Evolutionary conservation across 2,113 vertebrate genomes (phyloP).

Genomic region (Pedetes capensis): DNA sequence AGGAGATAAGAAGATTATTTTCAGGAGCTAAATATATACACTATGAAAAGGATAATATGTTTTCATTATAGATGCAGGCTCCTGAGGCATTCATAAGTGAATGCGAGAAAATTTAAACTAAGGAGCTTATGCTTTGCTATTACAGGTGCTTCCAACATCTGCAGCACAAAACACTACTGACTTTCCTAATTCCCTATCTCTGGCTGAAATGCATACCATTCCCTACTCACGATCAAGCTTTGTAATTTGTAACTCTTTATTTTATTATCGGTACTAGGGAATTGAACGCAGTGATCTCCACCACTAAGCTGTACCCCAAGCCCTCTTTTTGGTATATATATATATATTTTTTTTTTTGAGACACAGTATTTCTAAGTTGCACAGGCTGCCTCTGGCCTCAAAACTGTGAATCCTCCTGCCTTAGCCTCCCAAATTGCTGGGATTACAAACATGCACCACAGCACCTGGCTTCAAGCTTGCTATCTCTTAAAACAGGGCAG

Average conservation of each 20-base stretch:
- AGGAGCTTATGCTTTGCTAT: conserved; percentile 79
- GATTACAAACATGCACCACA: too few relatives aligned
- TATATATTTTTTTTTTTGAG: too few relatives aligned
- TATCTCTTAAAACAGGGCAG: conserved; percentile 57
- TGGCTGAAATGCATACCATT: conserved; percentile 71
- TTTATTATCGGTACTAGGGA: too few relatives aligned
- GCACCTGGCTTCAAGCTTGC: too few relatives aligned
- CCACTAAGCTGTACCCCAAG: too few relatives aligned
- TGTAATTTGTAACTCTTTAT: too few relatives aligned
- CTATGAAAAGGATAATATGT: conserved; percentile 83
- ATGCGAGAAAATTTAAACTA: conserved; percentile 80
- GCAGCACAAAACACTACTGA: conserved; percentile 68
- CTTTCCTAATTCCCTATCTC: conserved; percentile 66
- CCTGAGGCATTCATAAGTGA: conserved; percentile 81
- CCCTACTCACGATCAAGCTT: conserved; percentile 56
- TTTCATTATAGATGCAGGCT: conserved; percentile 82
- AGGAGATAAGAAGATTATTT: conserved; percentile 84
- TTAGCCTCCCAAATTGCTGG: too few relatives aligned
- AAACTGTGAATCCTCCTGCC: too few relatives aligned
- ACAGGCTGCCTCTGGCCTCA: too few relatives aligned
- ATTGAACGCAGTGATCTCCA: too few relatives aligned
- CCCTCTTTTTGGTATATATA: too few relatives aligned
- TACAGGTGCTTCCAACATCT: conserved; percentile 83
- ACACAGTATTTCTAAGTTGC: too few relatives aligned
- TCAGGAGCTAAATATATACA: conserved; percentile 82